Evolutionary conservation across 92 coral and sea anemone species (phyloP).

Genomic region (Chrysogorgia sp.): DNA sequence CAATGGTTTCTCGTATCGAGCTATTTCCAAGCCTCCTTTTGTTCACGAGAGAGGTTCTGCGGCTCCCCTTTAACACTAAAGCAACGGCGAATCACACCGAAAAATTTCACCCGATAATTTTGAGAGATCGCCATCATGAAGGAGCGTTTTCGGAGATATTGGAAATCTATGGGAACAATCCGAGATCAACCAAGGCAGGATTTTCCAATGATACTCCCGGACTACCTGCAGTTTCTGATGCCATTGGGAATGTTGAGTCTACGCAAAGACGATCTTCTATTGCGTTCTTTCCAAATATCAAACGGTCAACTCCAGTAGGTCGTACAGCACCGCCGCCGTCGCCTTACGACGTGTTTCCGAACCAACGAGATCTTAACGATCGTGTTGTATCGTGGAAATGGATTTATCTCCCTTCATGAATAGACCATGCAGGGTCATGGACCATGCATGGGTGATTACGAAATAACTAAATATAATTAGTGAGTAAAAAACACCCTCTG

Average conservation of each 20-base stretch:
- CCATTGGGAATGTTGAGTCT: background rate
- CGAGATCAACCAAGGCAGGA: slow-evolving; percentile 8
- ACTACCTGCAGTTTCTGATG: background rate
- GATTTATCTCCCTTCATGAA: background rate
- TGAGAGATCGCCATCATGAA: background rate
- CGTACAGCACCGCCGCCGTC: background rate
- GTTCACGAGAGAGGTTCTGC: background rate
- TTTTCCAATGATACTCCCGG: background rate
- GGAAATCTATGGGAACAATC: slow-evolving; percentile 32
- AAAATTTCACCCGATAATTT: background rate
- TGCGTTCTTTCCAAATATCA: background rate
- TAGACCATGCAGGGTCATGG: too few species aligned
- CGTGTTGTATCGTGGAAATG: background rate
- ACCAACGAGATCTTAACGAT: background rate
- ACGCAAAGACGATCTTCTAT: background rate
- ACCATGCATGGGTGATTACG: too few species aligned
- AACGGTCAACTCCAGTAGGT: background rate
- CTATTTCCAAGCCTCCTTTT: slow-evolving; percentile 2
- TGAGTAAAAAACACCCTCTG: too few species aligned
- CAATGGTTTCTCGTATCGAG: background rate
- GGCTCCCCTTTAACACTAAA: background rate
- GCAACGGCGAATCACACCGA: background rate
- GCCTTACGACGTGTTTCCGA: background rate
- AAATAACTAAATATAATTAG: too few species aligned
- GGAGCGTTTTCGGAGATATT: slow-evolving; percentile 28